Conservation (phyloP, 2,113 vertebrate genomes). For the Raja brachyura region DNA sequence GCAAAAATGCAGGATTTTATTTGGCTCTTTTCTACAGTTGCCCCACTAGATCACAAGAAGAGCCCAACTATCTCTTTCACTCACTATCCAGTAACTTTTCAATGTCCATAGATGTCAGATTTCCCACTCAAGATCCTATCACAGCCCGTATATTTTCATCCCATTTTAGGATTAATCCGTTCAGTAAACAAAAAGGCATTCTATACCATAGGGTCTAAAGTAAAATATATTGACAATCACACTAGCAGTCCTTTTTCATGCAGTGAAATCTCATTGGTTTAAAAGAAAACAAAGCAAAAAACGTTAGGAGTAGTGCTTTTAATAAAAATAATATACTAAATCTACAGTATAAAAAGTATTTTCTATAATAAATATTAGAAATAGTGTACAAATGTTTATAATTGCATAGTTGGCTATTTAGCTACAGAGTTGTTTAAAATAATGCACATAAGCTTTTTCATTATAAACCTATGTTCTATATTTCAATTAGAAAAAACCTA, state of each 20-base stretch:
- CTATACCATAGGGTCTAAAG: not conserved
- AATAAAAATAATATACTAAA: not conserved
- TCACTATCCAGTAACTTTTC: not conserved
- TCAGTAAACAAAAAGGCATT: not conserved
- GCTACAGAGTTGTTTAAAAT: not conserved
- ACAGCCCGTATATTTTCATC: not conserved
- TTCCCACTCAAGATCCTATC: not conserved
- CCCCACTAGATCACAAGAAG: not conserved
- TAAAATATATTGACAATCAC: not conserved
- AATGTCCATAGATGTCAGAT: not conserved
- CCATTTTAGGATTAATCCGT: not conserved
- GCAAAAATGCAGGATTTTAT: no score
- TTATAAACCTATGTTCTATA: not conserved
- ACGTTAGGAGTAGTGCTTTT: conserved; percentile 17
- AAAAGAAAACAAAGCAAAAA: not conserved
- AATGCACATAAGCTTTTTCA: conserved; percentile 3
- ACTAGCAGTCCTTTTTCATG: not conserved
- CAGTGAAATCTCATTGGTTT: not conserved
- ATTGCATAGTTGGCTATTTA: conserved; percentile 29
- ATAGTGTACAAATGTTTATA: conserved; percentile 9
- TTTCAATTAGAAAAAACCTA: not conserved
- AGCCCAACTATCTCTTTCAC: not conserved
- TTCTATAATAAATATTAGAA: not conserved
- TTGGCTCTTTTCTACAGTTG: not conserved
- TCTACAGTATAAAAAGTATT: not conserved